Evolutionary conservation across 2,113 vertebrate genomes (phyloP).

Genomic region (Caretta caretta): DNA sequence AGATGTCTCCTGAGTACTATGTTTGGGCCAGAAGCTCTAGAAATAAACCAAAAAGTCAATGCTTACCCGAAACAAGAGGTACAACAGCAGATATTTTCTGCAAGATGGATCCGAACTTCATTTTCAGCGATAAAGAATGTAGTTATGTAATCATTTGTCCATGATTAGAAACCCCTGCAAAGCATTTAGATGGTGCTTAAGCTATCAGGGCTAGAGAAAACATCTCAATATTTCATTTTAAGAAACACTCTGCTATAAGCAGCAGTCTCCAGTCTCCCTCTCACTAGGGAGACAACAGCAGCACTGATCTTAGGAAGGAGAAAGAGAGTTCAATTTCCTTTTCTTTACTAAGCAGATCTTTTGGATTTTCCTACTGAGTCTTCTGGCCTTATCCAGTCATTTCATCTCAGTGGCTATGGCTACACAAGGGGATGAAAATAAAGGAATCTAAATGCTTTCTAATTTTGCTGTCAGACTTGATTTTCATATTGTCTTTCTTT

Average conservation of each 20-base stretch:
- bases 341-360: not conserved
- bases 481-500: not conserved
- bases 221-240: not conserved
- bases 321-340: not conserved
- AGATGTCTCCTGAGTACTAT: not conserved
- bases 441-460: not conserved
- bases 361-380: not conserved
- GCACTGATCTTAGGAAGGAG: not conserved
- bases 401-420: not conserved
- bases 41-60: not conserved
- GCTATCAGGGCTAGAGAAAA: not conserved
- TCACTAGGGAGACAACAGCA: not conserved
- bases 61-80: not conserved
- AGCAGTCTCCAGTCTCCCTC: not conserved
- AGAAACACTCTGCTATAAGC: not conserved
- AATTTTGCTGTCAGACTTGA: not conserved
- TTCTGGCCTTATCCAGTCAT: not conserved
- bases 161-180: not conserved
- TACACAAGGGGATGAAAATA: not conserved
- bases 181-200: not conserved
- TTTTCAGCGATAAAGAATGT: not conserved
- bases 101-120: not conserved
- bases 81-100: not conserved
- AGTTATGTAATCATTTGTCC: not conserved
- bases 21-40: not conserved